Evolutionary conservation across 2,888 invertebrate genomes (phyloP), one percentile per base, ranked within the genome.

Genomic region (Ditylenchus weischeri): DNA sequence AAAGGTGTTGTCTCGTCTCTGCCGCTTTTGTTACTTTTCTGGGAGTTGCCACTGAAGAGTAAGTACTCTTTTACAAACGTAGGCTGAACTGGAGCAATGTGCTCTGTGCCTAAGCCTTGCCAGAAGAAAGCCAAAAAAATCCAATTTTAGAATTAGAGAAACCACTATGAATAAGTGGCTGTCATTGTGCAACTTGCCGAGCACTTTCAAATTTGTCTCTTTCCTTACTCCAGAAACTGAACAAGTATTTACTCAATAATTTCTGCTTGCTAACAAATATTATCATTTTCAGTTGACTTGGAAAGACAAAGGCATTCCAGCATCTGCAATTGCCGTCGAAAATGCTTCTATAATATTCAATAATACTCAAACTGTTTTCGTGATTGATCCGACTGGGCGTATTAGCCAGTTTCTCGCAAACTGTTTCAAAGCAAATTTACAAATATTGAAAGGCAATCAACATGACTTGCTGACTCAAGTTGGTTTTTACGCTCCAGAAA

Each of bases 251-350:
- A 2, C 5, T 29, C 29, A 5, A 29, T 29, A 2, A 29, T 29
- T 29, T 43, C 1, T 43, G 3, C 8, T 43, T 43, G 43, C 15
- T 8, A 43, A 43, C 43, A 43, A 43, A 59, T 38, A 11, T 29
- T 29, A 18, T n/a, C n/a, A n/a, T 51, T 61, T 70, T 63, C 38
- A 73, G 72, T 84, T 93, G 61, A 88, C 89, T 74, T 93, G 93
- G 92, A 90, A 90, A 81, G 88, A 89, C 0, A 90, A 91, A 80
- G 92, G 92, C 0, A 85, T 93, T 8, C 90, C 92, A 0, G 88
- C 89, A 0, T 91, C 91, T 84, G 87, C 87, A 66, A 86, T 90
- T 13, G 90, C 90, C 6, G 85, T 90, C 62, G 90, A 92, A 84
- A 92, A 92, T 84, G 91, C 90, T 8, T 87, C 90, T 18, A 88